phyloP scores from a whole-genome alignment of 2,113 vertebrate species.

The Silurus asotus region DNA sequence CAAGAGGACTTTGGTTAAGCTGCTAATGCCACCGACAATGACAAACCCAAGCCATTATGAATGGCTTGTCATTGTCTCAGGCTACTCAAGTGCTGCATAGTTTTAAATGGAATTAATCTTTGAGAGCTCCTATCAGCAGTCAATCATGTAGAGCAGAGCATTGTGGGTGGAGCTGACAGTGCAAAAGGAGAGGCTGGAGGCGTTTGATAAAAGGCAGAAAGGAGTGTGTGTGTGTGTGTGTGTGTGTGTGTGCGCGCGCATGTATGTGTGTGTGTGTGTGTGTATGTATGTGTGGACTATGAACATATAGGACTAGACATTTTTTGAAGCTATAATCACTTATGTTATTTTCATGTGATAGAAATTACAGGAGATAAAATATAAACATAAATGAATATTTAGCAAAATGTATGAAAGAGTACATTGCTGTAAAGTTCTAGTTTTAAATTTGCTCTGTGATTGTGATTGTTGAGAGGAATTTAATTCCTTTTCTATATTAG shows the following conservation, averaged over 20 bases:
- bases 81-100: conserved; percentile 23
- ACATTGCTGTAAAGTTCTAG: background rate
- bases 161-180: conserved; percentile 16
- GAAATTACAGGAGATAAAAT: background rate
- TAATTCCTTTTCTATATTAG: background rate
- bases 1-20: conserved; percentile 78
- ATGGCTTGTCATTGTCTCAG: conserved; percentile 42
- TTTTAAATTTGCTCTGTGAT: too few species aligned
- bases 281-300: background rate
- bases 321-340: conserved; percentile 10
- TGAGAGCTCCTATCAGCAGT: conserved; percentile 38
- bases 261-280: conserved; percentile 16
- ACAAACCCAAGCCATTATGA: conserved; percentile 24
- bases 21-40: conserved; percentile 30
- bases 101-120: conserved; percentile 53
- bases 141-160: conserved; percentile 29
- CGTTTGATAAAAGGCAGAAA: conserved; percentile 39
- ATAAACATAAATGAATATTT: background rate
- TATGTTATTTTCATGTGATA: background rate
- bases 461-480: background rate
- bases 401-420: background rate
- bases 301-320: conserved; percentile 34
- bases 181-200: conserved; percentile 14
- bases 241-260: background rate
- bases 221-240: background rate